phyloP scores from a whole-genome alignment of 2,797 vertebrate species.

The Sciurus vulgaris region DNA sequence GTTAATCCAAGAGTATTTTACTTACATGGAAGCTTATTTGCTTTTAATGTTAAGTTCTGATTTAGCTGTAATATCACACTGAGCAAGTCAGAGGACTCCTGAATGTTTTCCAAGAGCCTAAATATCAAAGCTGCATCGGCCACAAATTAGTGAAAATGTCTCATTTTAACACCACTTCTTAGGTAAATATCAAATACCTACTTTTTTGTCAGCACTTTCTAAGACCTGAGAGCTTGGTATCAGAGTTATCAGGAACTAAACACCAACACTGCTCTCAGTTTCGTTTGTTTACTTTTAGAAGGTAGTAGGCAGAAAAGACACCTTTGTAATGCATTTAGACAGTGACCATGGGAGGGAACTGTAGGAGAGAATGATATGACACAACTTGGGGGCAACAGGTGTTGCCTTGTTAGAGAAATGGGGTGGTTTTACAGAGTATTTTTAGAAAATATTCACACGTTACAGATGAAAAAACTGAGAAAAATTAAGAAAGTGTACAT shows the following conservation, averaged over 20 bases:
- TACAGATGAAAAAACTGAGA: neutral
- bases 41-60: constrained; percentile 57
- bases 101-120: neutral
- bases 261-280: neutral
- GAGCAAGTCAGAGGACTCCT: neutral
- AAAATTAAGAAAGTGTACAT: neutral
- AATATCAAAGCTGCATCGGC: neutral
- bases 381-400: neutral
- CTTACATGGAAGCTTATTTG: neutral
- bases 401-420: neutral
- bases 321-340: neutral
- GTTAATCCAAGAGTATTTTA: constrained; percentile 64
- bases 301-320: neutral
- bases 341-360: neutral
- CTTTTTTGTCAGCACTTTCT: neutral
- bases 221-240: neutral
- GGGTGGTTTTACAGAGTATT: neutral
- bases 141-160: neutral
- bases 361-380: accelerated
- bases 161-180: neutral
- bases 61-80: neutral
- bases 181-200: neutral
- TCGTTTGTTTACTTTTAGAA: neutral
- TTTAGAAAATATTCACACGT: neutral
- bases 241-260: neutral